phyloP scores from a whole-genome alignment of 2,888 invertebrate species.

The Macrophya alboannulata region DNA sequence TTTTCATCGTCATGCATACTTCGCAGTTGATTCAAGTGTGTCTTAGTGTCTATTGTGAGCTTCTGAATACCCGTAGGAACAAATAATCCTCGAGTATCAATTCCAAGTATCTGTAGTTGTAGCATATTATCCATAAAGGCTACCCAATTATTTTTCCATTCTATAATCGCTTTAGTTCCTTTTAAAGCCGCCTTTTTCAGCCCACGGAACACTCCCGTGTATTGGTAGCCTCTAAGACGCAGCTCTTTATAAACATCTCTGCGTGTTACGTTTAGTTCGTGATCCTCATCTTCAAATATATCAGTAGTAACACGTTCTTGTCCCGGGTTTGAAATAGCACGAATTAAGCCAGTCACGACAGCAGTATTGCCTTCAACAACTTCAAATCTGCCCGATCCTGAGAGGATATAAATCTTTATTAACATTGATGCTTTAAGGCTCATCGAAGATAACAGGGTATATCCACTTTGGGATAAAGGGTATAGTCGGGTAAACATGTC shows the following conservation, averaged over 20 bases:
- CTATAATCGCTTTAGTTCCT: constrained; percentile 76
- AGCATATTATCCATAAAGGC: constrained; percentile 87
- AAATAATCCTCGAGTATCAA: constrained; percentile 80
- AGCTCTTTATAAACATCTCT: constrained; percentile 80
- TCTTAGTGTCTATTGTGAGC: constrained; percentile 82
- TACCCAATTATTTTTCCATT: constrained; percentile 86
- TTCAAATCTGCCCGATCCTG: constrained; percentile 80
- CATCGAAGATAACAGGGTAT: no score
- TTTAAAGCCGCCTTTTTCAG: constrained; percentile 80
- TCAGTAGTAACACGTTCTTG: constrained; percentile 71
- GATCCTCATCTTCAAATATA: constrained; percentile 63
- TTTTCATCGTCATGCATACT: constrained; percentile 66
- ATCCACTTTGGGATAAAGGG: no score
- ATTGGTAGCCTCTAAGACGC: constrained; percentile 82
- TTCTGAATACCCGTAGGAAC: constrained; percentile 84
- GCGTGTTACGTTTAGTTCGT: constrained; percentile 69
- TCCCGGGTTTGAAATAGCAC: constrained; percentile 81
- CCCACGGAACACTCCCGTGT: constrained; percentile 81
- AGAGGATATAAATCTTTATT: constrained; percentile 56
- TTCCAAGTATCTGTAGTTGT: constrained; percentile 82
- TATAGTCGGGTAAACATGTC: no score
- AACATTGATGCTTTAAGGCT: not conserved
- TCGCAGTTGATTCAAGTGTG: constrained; percentile 74
- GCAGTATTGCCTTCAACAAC: constrained; percentile 87
- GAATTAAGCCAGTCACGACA: constrained; percentile 87